Conservation (phyloP, 2,888 invertebrate species). For the Mythimna vitellina region DNA sequence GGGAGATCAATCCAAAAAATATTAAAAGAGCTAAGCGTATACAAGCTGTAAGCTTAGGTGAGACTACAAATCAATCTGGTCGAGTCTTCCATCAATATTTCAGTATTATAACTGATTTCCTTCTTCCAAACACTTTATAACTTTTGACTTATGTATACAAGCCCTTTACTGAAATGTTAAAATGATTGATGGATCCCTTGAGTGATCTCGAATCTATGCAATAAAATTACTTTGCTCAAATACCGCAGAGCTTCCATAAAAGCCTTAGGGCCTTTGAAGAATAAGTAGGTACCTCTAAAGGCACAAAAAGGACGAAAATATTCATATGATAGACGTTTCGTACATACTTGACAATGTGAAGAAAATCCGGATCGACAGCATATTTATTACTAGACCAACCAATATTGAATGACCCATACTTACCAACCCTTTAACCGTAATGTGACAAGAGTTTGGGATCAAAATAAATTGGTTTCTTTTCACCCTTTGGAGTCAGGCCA, state of each 20-base stretch:
- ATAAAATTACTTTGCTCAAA: neutral
- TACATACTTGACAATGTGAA: conserved; percentile 29
- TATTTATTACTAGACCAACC: conserved; percentile 37
- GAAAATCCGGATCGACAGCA: conserved; percentile 33
- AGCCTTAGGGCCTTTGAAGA: neutral
- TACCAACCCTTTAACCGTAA: neutral
- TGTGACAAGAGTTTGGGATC: conserved; percentile 18
- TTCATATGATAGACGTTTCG: conserved; percentile 11
- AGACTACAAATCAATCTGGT: too few species aligned
- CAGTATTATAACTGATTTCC: too few species aligned
- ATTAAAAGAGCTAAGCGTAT: too few species aligned
- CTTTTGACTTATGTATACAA: neutral
- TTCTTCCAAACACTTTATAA: too few species aligned
- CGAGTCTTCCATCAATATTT: too few species aligned
- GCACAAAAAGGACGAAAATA: conserved; percentile 1
- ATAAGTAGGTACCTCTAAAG: neutral
- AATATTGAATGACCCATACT: conserved; percentile 12
- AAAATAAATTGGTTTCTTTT: conserved; percentile 14
- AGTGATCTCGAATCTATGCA: neutral
- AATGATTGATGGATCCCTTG: neutral
- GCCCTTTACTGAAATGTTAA: neutral
- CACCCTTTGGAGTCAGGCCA: conserved; percentile 51
- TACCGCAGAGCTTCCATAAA: neutral
- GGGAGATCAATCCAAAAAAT: too few species aligned
- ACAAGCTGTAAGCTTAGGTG: too few species aligned